These are phyloP conservation scores for Heliconius erato DNA, from an alignment of 2,888 invertebrate species.

Conservation along the genomic window DNA sequence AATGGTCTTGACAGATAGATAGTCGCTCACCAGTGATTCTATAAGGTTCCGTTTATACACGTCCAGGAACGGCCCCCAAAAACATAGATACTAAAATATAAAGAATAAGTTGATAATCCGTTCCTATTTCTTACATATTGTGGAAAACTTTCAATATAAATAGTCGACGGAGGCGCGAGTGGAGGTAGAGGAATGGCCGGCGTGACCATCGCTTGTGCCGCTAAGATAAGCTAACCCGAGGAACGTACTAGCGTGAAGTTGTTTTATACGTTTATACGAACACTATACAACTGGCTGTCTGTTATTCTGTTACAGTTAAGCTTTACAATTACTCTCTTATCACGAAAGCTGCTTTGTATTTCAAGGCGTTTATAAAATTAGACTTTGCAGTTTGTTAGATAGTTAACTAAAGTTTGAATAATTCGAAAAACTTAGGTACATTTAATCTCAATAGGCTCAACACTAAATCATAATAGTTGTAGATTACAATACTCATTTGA, in stretches of 20 bases:
- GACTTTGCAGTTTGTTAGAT: not conserved
- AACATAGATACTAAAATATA: too few relatives aligned
- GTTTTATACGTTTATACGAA: slow-evolving; percentile 8
- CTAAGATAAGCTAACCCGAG: slow-evolving; percentile 26
- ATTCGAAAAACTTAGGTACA: too few relatives aligned
- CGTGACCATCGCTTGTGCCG: slow-evolving; percentile 11
- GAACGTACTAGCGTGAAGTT: not conserved
- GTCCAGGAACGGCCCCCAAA: too few relatives aligned
- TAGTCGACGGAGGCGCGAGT: not conserved
- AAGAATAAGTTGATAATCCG: too few relatives aligned
- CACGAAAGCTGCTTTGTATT: not conserved
- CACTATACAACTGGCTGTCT: not conserved
- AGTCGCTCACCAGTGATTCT: too few relatives aligned
- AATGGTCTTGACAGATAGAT: too few relatives aligned
- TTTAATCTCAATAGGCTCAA: too few relatives aligned
- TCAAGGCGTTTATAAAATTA: not conserved
- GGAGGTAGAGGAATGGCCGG: slow-evolving; percentile 19
- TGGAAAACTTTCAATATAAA: too few relatives aligned
- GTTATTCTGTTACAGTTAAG: slow-evolving; percentile 15
- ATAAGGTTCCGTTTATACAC: too few relatives aligned
- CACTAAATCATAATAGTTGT: too few relatives aligned
- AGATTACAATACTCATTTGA: too few relatives aligned
- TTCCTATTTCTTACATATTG: too few relatives aligned
- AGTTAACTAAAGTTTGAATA: not conserved
- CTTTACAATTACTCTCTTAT: slow-evolving; percentile 12